phyloP scores from a whole-genome alignment of 2,888 invertebrate genomes.

The Muschampia staudingeri region DNA sequence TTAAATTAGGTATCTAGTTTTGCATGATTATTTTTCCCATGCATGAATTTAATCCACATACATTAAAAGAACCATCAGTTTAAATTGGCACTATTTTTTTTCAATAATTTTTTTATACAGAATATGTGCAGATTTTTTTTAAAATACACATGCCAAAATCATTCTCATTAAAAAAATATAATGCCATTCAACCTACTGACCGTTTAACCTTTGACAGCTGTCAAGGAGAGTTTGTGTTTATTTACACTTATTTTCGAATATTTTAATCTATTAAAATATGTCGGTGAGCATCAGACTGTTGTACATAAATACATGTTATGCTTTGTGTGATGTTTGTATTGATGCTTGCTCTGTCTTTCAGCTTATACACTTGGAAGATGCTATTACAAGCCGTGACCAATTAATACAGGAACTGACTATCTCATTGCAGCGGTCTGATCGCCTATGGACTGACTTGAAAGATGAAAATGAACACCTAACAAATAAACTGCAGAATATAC shows the following conservation, averaged over 20 bases:
- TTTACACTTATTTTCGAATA: constrained; percentile 28
- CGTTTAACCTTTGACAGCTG: not conserved
- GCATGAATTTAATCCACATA: not conserved
- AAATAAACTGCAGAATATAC: constrained; percentile 91
- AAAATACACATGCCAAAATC: not conserved
- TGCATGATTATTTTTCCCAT: not conserved
- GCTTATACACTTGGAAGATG: constrained; percentile 94
- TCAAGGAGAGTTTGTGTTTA: not conserved
- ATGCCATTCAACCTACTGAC: not conserved
- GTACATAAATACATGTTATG: constrained; percentile 16
- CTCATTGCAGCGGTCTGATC: constrained; percentile 93
- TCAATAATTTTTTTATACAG: not conserved
- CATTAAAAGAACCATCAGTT: not conserved
- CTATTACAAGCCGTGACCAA: constrained; percentile 93
- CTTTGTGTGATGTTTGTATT: constrained; percentile 44
- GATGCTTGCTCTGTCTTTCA: constrained; percentile 88
- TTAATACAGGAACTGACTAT: constrained; percentile 94
- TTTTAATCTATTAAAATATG: constrained; percentile 52
- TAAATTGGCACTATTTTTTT: not conserved
- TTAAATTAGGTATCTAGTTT: not conserved
- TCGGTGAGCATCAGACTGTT: constrained; percentile 44
- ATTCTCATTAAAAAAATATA: not conserved
- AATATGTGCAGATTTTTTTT: not conserved
- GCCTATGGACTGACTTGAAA: constrained; percentile 92
- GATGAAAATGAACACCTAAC: constrained; percentile 92